Conservation (phyloP, 1,140 invertebrate genomes). For the Rhopalosiphum padi region DNA sequence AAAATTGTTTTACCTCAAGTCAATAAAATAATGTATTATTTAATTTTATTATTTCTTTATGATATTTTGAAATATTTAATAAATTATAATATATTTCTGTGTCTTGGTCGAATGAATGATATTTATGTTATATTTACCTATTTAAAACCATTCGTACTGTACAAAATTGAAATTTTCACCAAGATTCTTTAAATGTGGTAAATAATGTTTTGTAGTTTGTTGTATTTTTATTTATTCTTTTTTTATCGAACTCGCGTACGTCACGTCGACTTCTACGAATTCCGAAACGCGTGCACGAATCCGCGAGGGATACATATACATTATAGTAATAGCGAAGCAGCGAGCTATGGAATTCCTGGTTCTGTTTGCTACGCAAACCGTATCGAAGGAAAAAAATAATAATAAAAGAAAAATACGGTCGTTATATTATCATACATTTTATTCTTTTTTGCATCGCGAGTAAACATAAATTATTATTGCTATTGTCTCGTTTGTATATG, state of each 20-base stretch:
- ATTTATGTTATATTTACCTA: neutral
- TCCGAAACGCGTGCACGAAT: neutral
- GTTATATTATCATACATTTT: conserved; percentile 19
- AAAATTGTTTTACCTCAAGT: neutral
- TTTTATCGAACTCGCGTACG: neutral
- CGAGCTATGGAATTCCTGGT: neutral
- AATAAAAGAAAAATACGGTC: neutral
- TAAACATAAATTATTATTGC: conserved; percentile 18
- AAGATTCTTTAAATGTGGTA: neutral
- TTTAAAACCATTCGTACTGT: neutral
- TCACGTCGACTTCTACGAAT: neutral
- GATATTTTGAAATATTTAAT: neutral
- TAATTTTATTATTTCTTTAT: too few relatives aligned
- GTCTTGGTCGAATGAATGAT: neutral
- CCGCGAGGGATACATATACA: neutral
- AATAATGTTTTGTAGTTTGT: neutral
- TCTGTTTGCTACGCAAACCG: neutral
- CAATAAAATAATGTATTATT: neutral
- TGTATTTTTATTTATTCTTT: conserved; percentile 7
- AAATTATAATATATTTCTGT: neutral
- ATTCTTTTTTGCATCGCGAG: conserved; percentile 12
- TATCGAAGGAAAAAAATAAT: neutral
- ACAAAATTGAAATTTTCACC: neutral
- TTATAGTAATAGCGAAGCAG: neutral
- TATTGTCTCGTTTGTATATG: neutral